A percentile compares a stretch with the other conserved stretches of the same genome.
phyloP scores from a whole-genome alignment of 1,140 invertebrate genomes.

The Formica exsecta region DNA sequence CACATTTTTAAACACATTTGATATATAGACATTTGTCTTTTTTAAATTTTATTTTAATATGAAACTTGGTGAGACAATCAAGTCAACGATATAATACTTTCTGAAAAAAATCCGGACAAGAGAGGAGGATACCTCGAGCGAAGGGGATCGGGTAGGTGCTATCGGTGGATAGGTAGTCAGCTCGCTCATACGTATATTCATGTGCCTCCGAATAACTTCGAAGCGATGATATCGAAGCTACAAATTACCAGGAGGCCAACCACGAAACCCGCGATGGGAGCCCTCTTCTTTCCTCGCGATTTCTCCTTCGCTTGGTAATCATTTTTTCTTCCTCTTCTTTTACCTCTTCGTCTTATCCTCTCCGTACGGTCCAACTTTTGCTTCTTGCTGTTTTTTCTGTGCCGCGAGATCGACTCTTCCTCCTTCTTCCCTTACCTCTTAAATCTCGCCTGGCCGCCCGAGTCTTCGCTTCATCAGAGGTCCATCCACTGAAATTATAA shows the following conservation, averaged over 20 bases:
- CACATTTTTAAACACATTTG: background rate
- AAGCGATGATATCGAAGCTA: constrained; percentile 78
- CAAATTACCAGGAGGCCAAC: constrained; percentile 77
- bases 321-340: constrained; percentile 39
- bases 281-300: constrained; percentile 57
- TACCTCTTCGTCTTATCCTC: constrained; percentile 14
- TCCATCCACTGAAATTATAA: constrained; percentile 74
- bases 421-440: constrained; percentile 19
- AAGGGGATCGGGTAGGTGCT: constrained; percentile 65
- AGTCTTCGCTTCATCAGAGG: constrained; percentile 69
- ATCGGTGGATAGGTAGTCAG: constrained; percentile 76
- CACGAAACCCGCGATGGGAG: constrained; percentile 66
- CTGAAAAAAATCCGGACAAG: constrained; percentile 6
- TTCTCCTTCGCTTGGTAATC: constrained; percentile 60
- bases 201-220: constrained; percentile 75
- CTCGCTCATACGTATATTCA: constrained; percentile 67
- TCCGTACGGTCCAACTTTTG: constrained; percentile 43
- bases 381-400: constrained; percentile 42
- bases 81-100: constrained; percentile 38
- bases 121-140: constrained; percentile 1
- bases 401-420: constrained; percentile 21
- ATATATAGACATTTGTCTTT: background rate
- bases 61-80: constrained; percentile 19
- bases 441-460: constrained; percentile 22
- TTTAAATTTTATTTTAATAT: constrained; percentile 35